Conservation (phyloP, 2,888 invertebrate species). For the Synergus japonicus region DNA sequence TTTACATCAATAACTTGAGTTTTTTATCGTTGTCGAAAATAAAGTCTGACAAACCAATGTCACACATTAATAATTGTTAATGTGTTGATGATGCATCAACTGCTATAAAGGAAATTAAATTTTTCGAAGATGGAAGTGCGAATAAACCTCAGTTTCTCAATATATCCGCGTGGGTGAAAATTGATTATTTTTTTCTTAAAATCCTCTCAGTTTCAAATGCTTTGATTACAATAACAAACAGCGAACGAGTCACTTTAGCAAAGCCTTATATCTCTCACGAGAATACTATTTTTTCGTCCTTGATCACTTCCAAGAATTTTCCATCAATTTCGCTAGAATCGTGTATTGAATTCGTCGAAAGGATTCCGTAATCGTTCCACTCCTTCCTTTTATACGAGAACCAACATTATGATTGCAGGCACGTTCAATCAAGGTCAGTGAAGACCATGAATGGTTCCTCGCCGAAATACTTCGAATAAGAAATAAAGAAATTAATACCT, state of each 20-base stretch:
- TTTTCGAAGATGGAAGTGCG: background rate
- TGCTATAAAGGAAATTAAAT: background rate
- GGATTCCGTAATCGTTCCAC: background rate
- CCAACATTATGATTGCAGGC: background rate
- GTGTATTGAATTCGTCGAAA: background rate
- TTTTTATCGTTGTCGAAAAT: too few species aligned
- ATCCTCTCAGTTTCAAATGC: too few species aligned
- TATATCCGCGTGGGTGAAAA: background rate
- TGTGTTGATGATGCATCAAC: background rate
- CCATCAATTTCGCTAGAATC: conserved; percentile 19
- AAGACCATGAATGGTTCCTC: background rate
- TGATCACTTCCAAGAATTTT: conserved; percentile 12
- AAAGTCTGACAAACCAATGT: too few species aligned
- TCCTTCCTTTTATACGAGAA: background rate
- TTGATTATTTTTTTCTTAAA: background rate
- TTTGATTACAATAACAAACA: too few species aligned
- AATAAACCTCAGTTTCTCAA: background rate
- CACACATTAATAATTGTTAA: too few species aligned
- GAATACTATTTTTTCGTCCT: conserved; percentile 29
- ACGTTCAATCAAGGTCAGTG: background rate
- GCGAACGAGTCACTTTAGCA: background rate
- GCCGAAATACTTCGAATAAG: background rate
- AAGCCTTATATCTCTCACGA: background rate
- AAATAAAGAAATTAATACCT: too few species aligned
- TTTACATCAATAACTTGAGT: too few species aligned